Evolutionary conservation across 2,888 invertebrate genomes (phyloP), one percentile per base, ranked within the genome.

Genomic region (Gymnocheta viridis): DNA sequence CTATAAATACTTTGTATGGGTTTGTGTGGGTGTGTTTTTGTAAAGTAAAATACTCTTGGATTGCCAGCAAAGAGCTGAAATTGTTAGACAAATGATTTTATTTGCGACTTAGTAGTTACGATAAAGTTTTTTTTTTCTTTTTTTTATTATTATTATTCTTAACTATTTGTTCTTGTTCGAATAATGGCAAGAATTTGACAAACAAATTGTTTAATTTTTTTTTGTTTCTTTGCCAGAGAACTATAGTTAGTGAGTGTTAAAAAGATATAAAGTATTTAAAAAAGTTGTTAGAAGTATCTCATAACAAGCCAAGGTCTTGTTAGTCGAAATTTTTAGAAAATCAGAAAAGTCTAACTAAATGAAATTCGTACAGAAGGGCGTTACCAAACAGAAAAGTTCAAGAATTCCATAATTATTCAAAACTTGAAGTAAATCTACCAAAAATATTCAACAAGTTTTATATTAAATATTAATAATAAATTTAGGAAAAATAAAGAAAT

Each of bases 31-130:
- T n/a, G 22, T 49, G 22, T 22, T 4, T 12, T 2, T 22, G 29
- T 27, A n/a, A 27, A 27, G 10, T 7, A 54, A 29, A 56, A 41
- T 19, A 56, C 41, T 41, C 41, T 41, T n/a, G 5, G 29, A 32
- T 58, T 17, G 22, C 41, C 58, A 19, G n/a, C 32, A 47, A 32
- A 29, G 17, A 19, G 29, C 27, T 29, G 6, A 62, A 64, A 64
- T 74, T 35, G 74, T 74, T 64, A 54, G 74, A 76, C 69, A 82
- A 82, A 82, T 76, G n/a, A 64, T 76, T 76, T 69, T 82, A 82
- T 70, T 82, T 76, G 64, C 44, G 69, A 81, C 74, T 74, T 69
- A 51, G 60, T 81, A 73, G 49, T 81, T 69, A 60, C 74, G 67
- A 81, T 76, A 76, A 81, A 81, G 74, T 76, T 81, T 64, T 38